These are phyloP conservation scores for Anguilla pacifica DNA, from an alignment of 2,797 vertebrate genomes.

Conservation along the genomic window DNA sequence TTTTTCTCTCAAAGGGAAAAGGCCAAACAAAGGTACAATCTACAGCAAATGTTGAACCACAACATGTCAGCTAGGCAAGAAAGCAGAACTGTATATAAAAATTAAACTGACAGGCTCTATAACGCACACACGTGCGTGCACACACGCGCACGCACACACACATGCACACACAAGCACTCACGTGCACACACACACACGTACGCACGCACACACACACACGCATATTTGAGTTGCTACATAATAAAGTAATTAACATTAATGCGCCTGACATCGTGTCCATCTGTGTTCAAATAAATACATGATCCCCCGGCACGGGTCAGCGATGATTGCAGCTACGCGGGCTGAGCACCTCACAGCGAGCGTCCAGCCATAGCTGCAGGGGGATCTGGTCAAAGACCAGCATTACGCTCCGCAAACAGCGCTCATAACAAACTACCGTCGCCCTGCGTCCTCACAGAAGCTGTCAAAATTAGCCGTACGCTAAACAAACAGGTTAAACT, in stretches of 20 bases:
- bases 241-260: neutral
- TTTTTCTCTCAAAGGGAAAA: constrained; percentile 40
- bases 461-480: neutral
- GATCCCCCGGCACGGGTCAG: neutral
- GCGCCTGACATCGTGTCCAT: neutral
- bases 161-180: neutral
- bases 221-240: neutral
- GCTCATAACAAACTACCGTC: neutral
- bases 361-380: neutral
- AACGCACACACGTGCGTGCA: neutral
- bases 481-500: neutral
- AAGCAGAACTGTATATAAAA: neutral
- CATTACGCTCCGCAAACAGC: no score
- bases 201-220: neutral
- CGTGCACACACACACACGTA: neutral
- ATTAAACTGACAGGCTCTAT: neutral
- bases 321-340: neutral
- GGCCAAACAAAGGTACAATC: constrained; percentile 30
- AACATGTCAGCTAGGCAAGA: constrained; percentile 33
- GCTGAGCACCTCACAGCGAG: neutral
- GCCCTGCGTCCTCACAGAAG: neutral
- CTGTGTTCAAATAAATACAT: neutral
- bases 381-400: neutral
- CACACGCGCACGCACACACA: neutral
- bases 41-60: neutral